Evolutionary conservation across 2,888 invertebrate species (phyloP).

Genomic region (Drosophila demipolita): DNA sequence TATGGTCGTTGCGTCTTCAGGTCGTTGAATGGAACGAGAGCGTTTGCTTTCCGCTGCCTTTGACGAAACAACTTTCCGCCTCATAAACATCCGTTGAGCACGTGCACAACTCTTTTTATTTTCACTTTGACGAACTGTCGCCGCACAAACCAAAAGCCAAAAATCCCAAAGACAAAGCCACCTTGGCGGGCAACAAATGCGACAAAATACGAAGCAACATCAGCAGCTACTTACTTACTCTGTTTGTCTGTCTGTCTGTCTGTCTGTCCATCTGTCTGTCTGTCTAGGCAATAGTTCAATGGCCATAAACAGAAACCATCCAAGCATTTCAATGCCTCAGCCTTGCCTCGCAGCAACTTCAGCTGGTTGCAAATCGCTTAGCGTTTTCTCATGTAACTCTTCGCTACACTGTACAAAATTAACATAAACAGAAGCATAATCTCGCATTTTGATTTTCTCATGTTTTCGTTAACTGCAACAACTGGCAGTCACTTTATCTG

Average conservation of each 20-base stretch:
- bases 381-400: constrained; percentile 2
- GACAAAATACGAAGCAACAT: constrained; percentile 29
- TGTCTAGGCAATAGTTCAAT: constrained; percentile 46
- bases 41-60: constrained; percentile 21
- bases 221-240: constrained; percentile 5
- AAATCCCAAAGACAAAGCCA: constrained; percentile 32
- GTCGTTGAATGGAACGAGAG: constrained; percentile 60
- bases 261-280: neutral
- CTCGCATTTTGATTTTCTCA: constrained; percentile 2
- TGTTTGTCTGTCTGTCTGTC: neutral
- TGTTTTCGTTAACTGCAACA: constrained; percentile 1
- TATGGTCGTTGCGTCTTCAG: constrained; percentile 46
- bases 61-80: constrained; percentile 65
- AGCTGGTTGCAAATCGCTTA: constrained; percentile 13
- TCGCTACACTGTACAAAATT: constrained; percentile 12
- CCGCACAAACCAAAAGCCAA: constrained; percentile 13
- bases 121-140: constrained; percentile 61
- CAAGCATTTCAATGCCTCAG: constrained; percentile 48
- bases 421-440: constrained; percentile 1
- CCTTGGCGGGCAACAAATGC: constrained; percentile 50
- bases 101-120: constrained; percentile 66
- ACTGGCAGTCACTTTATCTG: neutral
- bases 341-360: constrained; percentile 15
- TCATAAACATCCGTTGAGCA: constrained; percentile 51
- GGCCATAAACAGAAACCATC: constrained; percentile 59